Conservation (phyloP, 2,113 vertebrate species). For the Heloderma charlesbogerti region DNA sequence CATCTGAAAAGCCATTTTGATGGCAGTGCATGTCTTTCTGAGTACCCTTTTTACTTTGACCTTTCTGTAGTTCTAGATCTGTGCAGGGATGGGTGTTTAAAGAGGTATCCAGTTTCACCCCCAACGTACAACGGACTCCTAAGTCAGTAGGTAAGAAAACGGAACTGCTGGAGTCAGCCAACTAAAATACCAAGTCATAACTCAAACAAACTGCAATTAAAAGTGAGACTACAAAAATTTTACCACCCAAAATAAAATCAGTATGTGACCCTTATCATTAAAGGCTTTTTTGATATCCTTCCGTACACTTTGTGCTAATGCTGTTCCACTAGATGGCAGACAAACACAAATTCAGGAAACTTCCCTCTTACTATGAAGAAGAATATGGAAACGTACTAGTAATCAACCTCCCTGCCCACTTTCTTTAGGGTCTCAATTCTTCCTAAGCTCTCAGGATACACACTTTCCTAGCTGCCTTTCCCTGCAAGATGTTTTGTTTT, state of each 20-base stretch:
- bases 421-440: background rate
- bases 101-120: background rate
- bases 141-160: background rate
- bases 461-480: background rate
- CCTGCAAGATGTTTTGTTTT: background rate
- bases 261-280: background rate
- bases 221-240: background rate
- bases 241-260: background rate
- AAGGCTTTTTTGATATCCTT: background rate
- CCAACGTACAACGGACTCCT: background rate
- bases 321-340: conserved; percentile 77
- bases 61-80: background rate
- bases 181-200: background rate
- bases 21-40: background rate
- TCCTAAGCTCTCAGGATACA: background rate
- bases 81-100: background rate
- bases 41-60: background rate
- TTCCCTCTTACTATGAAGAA: background rate
- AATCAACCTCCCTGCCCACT: background rate
- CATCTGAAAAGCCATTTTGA: background rate
- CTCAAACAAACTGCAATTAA: background rate
- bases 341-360: conserved; percentile 36
- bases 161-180: background rate
- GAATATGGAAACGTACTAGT: background rate
- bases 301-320: background rate